A percentile compares a stretch with the other conserved stretches of the same genome.
Conservation (phyloP, 2,888 invertebrate species). For the Lampropteryx suffumata region DNA sequence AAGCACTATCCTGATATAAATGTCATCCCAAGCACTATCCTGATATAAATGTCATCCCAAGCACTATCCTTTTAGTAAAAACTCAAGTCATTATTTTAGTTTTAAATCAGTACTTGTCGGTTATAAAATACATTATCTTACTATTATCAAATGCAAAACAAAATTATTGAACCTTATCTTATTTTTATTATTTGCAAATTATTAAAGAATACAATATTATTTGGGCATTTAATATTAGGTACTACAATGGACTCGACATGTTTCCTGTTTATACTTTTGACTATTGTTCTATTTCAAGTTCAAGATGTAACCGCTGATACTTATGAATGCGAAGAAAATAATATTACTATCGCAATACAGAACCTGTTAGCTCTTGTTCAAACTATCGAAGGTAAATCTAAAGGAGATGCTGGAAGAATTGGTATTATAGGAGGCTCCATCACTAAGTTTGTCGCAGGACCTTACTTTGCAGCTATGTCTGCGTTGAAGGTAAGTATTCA, state of each 20-base stretch:
- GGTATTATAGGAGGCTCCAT: slow-evolving; percentile 96
- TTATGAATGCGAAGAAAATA: slow-evolving; percentile 6
- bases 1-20: no score
- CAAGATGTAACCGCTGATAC: not conserved
- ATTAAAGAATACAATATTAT: no score
- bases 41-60: no score
- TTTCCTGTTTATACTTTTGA: not conserved
- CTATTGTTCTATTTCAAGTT: not conserved
- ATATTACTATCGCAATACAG: slow-evolving; percentile 31
- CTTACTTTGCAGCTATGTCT: slow-evolving; percentile 96
- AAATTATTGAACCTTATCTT: no score
- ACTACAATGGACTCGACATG: not conserved
- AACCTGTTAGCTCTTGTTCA: slow-evolving; percentile 51
- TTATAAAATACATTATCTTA: no score
- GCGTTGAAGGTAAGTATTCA: slow-evolving; percentile 89
- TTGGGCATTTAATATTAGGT: no score
- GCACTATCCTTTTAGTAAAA: no score
- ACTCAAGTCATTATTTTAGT: no score
- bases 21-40: no score
- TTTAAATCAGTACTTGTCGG: no score
- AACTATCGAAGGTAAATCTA: slow-evolving; percentile 65
- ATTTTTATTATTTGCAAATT: no score
- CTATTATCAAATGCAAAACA: no score
- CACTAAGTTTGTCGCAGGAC: slow-evolving; percentile 97
- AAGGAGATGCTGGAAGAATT: slow-evolving; percentile 96